A percentile compares a stretch with the other conserved stretches of the same genome.
phyloP scores from a whole-genome alignment of 2,113 vertebrate species.

The Recurvirostra avosetta region DNA sequence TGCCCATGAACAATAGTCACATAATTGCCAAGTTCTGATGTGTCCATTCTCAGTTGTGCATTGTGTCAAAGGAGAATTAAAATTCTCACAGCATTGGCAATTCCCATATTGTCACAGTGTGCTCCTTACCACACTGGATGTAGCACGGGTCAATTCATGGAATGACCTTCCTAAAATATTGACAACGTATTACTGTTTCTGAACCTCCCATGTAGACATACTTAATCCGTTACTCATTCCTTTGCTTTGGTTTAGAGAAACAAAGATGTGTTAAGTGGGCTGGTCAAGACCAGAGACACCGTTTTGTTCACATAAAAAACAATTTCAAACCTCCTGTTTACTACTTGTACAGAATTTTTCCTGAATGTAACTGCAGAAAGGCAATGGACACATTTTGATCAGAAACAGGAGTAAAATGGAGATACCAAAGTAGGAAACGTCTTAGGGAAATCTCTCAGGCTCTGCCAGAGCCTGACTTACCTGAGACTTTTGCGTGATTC shows the following conservation, averaged over 20 bases:
- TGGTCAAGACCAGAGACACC: neutral
- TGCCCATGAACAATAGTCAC: neutral
- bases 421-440: neutral
- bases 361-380: neutral
- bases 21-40: neutral
- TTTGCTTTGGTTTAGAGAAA: neutral
- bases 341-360: neutral
- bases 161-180: neutral
- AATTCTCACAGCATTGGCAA: neutral
- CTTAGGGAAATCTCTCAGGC: neutral
- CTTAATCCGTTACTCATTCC: neutral
- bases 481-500: neutral
- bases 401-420: neutral
- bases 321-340: neutral
- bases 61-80: neutral
- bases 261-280: neutral
- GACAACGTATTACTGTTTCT: neutral
- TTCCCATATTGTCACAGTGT: neutral
- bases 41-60: neutral
- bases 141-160: neutral
- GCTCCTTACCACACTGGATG: neutral
- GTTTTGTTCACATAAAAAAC: neutral
- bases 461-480: neutral
- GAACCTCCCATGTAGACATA: neutral
- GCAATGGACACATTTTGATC: neutral